Conservation (phyloP, 1,140 invertebrate species). For the Pseudomyrmex gracilis region DNA sequence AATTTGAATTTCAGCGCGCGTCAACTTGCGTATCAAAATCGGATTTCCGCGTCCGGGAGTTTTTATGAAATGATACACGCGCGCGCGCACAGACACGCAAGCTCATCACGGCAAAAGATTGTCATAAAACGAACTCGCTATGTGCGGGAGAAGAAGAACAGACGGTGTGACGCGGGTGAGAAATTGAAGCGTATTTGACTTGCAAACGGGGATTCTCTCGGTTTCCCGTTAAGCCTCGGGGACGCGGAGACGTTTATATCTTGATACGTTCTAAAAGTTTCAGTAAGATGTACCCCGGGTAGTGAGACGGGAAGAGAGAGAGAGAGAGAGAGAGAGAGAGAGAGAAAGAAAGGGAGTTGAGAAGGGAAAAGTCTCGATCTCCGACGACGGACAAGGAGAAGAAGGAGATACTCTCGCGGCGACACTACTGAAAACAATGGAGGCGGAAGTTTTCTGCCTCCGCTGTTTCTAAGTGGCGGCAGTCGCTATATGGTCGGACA, state of each 20-base stretch:
- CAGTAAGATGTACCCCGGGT: background rate
- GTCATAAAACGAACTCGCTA: background rate
- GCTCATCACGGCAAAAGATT: background rate
- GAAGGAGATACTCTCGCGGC: background rate
- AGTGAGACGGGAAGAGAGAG: background rate
- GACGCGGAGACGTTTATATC: conserved; percentile 16
- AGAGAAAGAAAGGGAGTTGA: too few species aligned
- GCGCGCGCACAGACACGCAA: background rate
- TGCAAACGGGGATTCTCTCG: conserved; percentile 19
- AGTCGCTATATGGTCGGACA: conserved; percentile 38
- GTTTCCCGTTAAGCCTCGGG: background rate
- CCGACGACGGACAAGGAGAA: background rate
- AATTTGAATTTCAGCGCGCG: background rate
- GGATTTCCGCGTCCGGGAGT: too few species aligned
- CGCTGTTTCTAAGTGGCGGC: conserved; percentile 34
- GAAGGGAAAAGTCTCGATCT: background rate
- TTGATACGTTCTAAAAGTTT: conserved; percentile 49
- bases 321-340: background rate
- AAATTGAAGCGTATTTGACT: conserved; percentile 47
- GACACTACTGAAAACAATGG: conserved; percentile 43
- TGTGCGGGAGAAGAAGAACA: background rate
- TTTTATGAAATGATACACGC: background rate
- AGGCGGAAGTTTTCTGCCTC: conserved; percentile 51
- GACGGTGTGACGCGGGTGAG: background rate
- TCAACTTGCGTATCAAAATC: too few species aligned